Evolutionary conservation across 2,113 vertebrate species (phyloP).

Genomic region (Saguinus imperator): DNA sequence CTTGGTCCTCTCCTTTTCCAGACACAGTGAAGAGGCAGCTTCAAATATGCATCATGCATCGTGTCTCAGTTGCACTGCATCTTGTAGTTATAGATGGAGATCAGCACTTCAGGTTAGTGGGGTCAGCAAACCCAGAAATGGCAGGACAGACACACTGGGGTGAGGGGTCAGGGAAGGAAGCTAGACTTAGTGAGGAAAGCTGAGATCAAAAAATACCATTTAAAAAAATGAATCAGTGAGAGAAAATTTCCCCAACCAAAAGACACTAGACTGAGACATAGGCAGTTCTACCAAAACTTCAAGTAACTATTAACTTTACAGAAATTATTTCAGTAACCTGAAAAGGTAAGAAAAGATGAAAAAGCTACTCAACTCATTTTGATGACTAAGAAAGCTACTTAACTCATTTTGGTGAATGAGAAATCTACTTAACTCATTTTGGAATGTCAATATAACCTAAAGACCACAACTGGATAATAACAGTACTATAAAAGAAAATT

Average conservation of each 20-base stretch:
- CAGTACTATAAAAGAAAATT: neutral
- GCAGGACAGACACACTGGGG: neutral
- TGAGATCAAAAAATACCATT: neutral
- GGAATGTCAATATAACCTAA: neutral
- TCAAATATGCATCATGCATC: neutral
- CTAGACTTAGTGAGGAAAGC: neutral
- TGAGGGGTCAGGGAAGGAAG: neutral
- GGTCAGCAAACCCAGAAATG: neutral
- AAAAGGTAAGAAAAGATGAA: neutral
- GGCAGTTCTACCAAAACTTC: neutral
- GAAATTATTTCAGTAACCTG: neutral
- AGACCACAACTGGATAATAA: neutral
- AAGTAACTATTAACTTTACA: neutral
- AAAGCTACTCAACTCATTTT: neutral
- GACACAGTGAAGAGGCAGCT: neutral
- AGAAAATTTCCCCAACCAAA: neutral
- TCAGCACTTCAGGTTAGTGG: neutral
- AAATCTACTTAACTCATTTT: neutral
- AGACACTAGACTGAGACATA: neutral
- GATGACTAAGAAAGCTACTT: too few species aligned
- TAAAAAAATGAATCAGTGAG: neutral
- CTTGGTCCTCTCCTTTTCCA: neutral
- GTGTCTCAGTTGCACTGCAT: neutral
- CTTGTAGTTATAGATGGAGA: neutral
- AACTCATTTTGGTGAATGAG: neutral